These are phyloP conservation scores for Amiota minor DNA, from an alignment of 2,888 invertebrate genomes.

Conservation along the genomic window DNA sequence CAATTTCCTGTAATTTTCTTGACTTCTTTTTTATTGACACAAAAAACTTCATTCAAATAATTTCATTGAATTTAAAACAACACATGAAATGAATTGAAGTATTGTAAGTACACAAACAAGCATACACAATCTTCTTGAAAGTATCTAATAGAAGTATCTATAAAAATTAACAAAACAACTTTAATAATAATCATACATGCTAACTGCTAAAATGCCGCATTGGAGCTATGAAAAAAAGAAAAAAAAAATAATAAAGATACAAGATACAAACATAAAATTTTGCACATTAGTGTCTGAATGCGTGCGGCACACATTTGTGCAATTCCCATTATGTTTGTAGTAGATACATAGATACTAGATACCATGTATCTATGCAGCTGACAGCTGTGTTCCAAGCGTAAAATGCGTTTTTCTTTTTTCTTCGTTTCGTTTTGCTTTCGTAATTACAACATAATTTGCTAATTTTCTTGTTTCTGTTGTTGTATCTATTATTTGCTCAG, in stretches of 20 bases:
- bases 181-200: conserved; percentile 15
- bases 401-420: conserved; percentile 37
- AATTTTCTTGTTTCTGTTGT: conserved; percentile 42
- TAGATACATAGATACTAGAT: too few relatives aligned
- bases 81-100: background rate
- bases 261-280: conserved; percentile 18
- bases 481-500: conserved; percentile 1
- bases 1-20: conserved; percentile 22
- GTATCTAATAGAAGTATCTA: background rate
- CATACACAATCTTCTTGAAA: background rate
- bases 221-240: background rate
- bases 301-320: conserved; percentile 10
- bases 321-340: background rate
- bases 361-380: too few relatives aligned
- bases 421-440: conserved; percentile 55
- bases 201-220: conserved; percentile 3
- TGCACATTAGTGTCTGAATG: conserved; percentile 14
- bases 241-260: background rate
- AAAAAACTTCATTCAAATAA: background rate
- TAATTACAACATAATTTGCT: conserved; percentile 66
- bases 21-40: background rate
- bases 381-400: too few relatives aligned
- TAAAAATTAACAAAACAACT: conserved; percentile 3
- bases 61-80: background rate
- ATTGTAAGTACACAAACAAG: background rate